Percentiles rank a stretch among this genome's conserved stretches.
phyloP scores from a whole-genome alignment of 1,140 invertebrate species.

The Megathymus violae region DNA sequence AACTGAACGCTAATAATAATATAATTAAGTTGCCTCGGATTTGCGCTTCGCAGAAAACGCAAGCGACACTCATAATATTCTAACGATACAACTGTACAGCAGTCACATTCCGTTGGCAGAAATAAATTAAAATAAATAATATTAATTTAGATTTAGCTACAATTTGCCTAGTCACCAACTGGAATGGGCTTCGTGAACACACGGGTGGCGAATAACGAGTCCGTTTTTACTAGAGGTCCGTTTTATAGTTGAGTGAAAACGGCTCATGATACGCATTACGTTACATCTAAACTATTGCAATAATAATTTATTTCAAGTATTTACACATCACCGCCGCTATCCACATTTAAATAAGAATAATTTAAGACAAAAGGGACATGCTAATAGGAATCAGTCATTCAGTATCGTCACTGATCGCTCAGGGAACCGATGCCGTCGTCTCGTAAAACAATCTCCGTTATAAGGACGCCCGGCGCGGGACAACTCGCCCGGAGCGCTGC shows the following conservation, averaged over 20 bases:
- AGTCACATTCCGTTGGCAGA: conserved; percentile 82
- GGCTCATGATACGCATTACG: conserved; percentile 59
- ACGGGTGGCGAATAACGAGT: conserved; percentile 81
- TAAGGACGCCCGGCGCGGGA: conserved; percentile 47
- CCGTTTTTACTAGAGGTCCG: conserved; percentile 72
- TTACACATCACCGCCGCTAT: conserved; percentile 76
- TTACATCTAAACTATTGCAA: conserved; percentile 74
- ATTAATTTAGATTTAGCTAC: conserved; percentile 80
- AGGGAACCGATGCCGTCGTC: conserved; percentile 55
- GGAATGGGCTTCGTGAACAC: conserved; percentile 82
- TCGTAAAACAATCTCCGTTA: conserved; percentile 49
- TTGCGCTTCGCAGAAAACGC: conserved; percentile 40
- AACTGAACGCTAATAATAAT: conserved; percentile 28
- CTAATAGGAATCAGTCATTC: conserved; percentile 82
- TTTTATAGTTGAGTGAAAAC: conserved; percentile 57
- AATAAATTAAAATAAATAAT: conserved; percentile 80
- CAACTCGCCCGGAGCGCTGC: no score
- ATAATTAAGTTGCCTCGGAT: conserved; percentile 33
- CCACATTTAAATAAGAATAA: conserved; percentile 78
- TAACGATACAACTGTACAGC: conserved; percentile 75
- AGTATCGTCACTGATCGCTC: conserved; percentile 64
- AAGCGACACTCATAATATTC: conserved; percentile 68
- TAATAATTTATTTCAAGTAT: conserved; percentile 80
- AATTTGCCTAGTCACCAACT: conserved; percentile 81
- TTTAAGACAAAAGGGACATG: conserved; percentile 75